A percentile compares a stretch with the other conserved stretches of the same genome.
phyloP scores from a whole-genome alignment of 2,113 vertebrate genomes.

The Phycodurus eques region DNA sequence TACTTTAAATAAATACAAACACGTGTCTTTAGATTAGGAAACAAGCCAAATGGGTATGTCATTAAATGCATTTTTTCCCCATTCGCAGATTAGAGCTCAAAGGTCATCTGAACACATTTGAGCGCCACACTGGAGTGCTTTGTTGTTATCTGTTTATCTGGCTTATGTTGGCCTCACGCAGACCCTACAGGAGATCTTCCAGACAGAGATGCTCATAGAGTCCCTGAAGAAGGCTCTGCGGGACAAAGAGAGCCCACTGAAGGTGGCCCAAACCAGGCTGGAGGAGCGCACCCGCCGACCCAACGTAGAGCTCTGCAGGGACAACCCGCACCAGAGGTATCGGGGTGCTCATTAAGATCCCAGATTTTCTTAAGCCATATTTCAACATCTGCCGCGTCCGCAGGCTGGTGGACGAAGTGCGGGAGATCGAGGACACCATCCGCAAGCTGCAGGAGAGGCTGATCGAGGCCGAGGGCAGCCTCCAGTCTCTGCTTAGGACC shows the following conservation, averaged over 20 bases:
- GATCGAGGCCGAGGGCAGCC: conserved; percentile 78
- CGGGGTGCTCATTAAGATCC: not conserved
- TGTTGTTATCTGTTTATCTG: not conserved
- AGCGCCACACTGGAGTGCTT: not conserved
- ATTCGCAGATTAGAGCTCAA: not conserved
- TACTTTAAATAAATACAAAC: not conserved
- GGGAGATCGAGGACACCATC: conserved; percentile 84
- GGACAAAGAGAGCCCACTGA: conserved; percentile 83
- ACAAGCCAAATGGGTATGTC: not conserved
- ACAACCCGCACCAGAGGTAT: conserved; percentile 82
- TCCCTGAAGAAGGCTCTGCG: conserved; percentile 81
- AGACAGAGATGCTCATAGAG: conserved; percentile 84
- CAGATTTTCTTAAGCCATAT: not conserved
- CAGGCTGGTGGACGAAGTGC: conserved; percentile 86
- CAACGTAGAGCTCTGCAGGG: conserved; percentile 86
- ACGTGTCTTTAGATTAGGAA: not conserved
- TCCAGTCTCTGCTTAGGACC: conserved; percentile 82
- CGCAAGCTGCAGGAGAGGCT: conserved; percentile 81
- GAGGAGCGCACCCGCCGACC: conserved; percentile 86
- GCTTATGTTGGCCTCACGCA: conserved; percentile 38
- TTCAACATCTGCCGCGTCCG: not conserved
- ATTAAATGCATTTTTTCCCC: not conserved
- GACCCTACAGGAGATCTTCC: conserved; percentile 90
- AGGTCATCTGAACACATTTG: not conserved
- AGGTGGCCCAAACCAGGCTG: conserved; percentile 89